Conservation (phyloP, 2,797 vertebrate genomes). For the Fringilla coelebs region DNA sequence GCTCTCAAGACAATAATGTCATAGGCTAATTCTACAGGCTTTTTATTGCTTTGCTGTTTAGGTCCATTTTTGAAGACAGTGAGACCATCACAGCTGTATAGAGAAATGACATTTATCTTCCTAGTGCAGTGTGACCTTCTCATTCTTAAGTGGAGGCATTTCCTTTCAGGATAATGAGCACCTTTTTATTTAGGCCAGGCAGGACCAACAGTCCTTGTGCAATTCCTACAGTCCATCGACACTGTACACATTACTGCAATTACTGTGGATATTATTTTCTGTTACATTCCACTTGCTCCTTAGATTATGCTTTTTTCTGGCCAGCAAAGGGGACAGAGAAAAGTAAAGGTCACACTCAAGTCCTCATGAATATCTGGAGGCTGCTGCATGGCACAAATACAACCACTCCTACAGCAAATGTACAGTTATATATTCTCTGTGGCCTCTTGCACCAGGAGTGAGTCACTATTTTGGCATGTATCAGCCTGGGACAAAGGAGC, state of each 20-base stretch:
- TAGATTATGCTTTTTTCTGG: not conserved
- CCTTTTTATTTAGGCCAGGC: slow-evolving; percentile 22
- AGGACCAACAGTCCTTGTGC: not conserved
- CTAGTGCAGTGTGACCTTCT: not conserved
- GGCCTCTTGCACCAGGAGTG: not conserved
- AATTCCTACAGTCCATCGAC: not conserved
- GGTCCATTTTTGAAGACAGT: not conserved
- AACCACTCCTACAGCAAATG: not conserved
- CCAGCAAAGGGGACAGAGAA: not conserved
- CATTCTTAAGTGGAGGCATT: not conserved
- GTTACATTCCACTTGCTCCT: not conserved
- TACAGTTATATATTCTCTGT: not conserved
- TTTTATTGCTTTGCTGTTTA: slow-evolving; percentile 3
- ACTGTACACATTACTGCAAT: not conserved
- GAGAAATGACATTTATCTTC: slow-evolving; percentile 33
- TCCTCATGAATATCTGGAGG: not conserved
- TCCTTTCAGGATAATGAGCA: slow-evolving; percentile 18
- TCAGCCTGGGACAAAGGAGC: not conserved
- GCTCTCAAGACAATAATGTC: not conserved
- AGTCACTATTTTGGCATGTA: not conserved
- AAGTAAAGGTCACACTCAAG: not conserved
- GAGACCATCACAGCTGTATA: not conserved
- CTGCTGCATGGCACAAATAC: not conserved
- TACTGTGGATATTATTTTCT: not conserved
- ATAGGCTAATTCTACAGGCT: not conserved